Evolutionary conservation across 2,113 vertebrate genomes (phyloP).

Genomic region (Machaerirhynchus nigripectus): DNA sequence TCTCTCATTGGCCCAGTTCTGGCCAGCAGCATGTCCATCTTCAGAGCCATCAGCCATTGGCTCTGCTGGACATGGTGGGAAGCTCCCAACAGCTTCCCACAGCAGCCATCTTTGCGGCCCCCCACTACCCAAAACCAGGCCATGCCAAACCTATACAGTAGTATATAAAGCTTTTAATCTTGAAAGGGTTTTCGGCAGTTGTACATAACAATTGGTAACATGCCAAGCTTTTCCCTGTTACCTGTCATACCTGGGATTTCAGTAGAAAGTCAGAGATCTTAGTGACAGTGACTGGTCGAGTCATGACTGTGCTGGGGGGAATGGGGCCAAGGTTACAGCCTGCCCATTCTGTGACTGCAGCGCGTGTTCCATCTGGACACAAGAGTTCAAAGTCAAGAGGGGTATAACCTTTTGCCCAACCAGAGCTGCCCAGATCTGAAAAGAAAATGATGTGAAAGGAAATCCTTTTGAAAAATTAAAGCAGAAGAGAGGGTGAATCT

Average conservation of each 20-base stretch:
- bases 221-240: background rate
- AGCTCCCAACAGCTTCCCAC: too few relatives aligned
- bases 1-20: too few relatives aligned
- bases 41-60: too few relatives aligned
- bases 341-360: constrained; percentile 80
- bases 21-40: too few relatives aligned
- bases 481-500: background rate
- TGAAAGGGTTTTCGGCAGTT: background rate
- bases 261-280: constrained; percentile 84
- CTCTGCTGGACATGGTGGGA: too few relatives aligned
- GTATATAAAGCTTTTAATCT: background rate
- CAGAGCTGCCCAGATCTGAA: constrained; percentile 76
- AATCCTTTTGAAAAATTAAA: background rate
- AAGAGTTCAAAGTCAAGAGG: constrained; percentile 80
- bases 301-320: constrained; percentile 84
- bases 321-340: constrained; percentile 82
- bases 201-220: background rate
- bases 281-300: constrained; percentile 79
- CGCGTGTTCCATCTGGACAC: constrained; percentile 75
- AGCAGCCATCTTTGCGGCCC: too few relatives aligned
- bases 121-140: too few relatives aligned
- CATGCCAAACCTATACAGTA: too few relatives aligned
- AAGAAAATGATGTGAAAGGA: background rate
- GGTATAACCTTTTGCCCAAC: constrained; percentile 77
- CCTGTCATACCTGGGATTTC: constrained; percentile 82